phyloP scores from a whole-genome alignment of 1,140 invertebrate species.

The Neoseiulus cucumeris region DNA sequence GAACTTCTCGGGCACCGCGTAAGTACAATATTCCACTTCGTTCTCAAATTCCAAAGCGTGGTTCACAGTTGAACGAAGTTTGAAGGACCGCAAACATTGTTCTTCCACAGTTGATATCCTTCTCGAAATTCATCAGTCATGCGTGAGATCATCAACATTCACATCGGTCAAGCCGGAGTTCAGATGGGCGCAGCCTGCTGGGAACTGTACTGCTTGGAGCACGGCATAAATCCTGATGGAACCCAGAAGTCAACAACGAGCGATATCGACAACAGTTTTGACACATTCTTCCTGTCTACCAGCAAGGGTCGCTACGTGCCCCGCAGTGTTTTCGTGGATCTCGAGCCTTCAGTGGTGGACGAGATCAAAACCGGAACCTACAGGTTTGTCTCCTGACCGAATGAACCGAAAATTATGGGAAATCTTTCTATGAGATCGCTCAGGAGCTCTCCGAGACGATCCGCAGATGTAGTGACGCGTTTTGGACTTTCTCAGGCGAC shows the following conservation, averaged over 20 bases:
- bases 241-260: conserved; percentile 23
- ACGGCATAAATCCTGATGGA: conserved; percentile 24
- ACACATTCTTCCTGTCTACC: conserved; percentile 26
- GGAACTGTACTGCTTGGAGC: conserved; percentile 36
- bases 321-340: conserved; percentile 22
- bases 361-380: conserved; percentile 9
- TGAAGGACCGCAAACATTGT: too few relatives aligned
- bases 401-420: too few relatives aligned
- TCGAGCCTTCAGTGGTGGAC: conserved; percentile 21
- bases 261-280: conserved; percentile 28
- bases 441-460: too few relatives aligned
- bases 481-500: too few relatives aligned
- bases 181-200: conserved; percentile 39
- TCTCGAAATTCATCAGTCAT: conserved; percentile 15
- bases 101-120: too few relatives aligned
- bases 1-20: too few relatives aligned
- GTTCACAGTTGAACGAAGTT: too few relatives aligned
- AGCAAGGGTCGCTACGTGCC: conserved; percentile 24
- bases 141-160: conserved; percentile 34
- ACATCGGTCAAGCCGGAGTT: conserved; percentile 35
- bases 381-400: not conserved
- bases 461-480: too few relatives aligned
- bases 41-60: too few relatives aligned
- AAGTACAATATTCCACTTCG: too few relatives aligned
- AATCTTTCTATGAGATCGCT: too few relatives aligned